Percentiles rank a stretch among this genome's conserved stretches.
Conservation (phyloP, 2,888 invertebrate genomes). For the Dryococelus australis region DNA sequence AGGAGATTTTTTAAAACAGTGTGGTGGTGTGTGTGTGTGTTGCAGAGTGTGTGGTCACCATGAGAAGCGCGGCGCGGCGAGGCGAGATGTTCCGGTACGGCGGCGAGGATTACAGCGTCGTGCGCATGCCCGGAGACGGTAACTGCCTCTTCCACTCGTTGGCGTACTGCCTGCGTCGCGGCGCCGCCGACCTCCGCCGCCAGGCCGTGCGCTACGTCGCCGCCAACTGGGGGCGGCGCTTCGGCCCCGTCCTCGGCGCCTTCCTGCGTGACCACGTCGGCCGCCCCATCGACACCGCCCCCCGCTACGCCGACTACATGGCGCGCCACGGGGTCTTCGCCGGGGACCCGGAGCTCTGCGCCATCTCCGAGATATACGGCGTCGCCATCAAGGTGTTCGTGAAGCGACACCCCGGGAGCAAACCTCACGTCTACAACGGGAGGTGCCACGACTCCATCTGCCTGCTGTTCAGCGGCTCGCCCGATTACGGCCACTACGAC, state of each 20-base stretch:
- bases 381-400: neutral
- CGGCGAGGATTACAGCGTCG: neutral
- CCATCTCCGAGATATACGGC: neutral
- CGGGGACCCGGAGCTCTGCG: neutral
- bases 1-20: no score
- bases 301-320: neutral
- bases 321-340: neutral
- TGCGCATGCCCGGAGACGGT: neutral
- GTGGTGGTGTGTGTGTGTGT: no score
- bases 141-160: constrained; percentile 3
- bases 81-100: neutral
- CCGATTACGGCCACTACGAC: neutral
- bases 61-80: neutral
- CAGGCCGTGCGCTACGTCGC: neutral
- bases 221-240: neutral
- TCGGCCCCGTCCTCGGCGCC: neutral
- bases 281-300: neutral
- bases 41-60: neutral
- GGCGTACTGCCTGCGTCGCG: neutral
- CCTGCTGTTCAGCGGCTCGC: neutral
- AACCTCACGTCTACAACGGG: neutral
- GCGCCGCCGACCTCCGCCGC: neutral
- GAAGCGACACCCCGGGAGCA: neutral
- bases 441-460: neutral
- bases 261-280: neutral